Evolutionary conservation across 1,140 invertebrate species (phyloP).

Genomic region (Zaprionus kolodkinae): DNA sequence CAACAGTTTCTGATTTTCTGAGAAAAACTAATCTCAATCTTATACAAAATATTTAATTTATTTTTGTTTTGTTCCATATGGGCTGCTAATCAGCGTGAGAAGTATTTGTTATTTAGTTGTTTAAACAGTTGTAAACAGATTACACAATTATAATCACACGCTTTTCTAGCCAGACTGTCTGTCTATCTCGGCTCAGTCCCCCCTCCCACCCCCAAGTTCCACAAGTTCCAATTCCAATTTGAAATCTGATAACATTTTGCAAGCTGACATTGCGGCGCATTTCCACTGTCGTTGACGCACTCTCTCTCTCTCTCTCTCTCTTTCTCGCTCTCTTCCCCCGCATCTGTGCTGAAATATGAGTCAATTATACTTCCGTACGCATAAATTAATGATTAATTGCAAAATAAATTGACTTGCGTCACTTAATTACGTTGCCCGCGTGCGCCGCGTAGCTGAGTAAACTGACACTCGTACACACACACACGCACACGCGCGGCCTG

Average conservation of each 20-base stretch:
- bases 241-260: conserved; percentile 43
- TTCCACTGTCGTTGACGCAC: conserved; percentile 2
- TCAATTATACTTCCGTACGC: conserved; percentile 80
- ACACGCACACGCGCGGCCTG: neutral
- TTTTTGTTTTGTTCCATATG: neutral
- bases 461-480: conserved; percentile 23
- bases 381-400: conserved; percentile 84
- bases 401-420: conserved; percentile 84
- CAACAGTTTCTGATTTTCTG: neutral
- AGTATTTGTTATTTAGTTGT: neutral
- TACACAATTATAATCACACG: neutral
- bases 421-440: conserved; percentile 69
- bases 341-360: conserved; percentile 71
- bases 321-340: neutral
- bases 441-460: conserved; percentile 44
- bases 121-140: neutral
- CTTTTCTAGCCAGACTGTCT: neutral
- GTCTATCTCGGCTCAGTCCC: neutral
- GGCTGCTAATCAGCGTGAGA: conserved; percentile 2
- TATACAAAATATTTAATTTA: neutral
- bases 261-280: neutral
- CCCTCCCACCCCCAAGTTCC: too few species aligned
- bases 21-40: neutral
- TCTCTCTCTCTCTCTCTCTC: neutral
- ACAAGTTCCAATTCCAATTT: conserved; percentile 37